A percentile compares a stretch with the other conserved stretches of the same genome.
Conservation (phyloP, 37 sponge, comb jelly and placozoan genomes). For the Haliclona indistincta region DNA sequence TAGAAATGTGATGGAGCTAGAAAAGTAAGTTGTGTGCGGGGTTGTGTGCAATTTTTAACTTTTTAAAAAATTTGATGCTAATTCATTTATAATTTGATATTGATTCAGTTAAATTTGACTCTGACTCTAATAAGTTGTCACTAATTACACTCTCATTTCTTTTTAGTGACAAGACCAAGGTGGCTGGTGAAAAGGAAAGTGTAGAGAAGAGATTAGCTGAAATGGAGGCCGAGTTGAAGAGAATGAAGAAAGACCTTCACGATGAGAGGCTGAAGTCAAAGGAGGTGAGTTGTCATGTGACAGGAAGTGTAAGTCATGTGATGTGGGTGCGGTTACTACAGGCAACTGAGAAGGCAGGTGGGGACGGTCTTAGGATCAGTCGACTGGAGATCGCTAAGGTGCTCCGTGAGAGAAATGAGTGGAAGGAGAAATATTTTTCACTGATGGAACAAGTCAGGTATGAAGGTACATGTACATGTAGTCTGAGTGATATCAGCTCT, state of each 20-base stretch:
- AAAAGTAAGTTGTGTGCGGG: conserved; percentile 1
- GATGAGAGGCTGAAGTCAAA: conserved; percentile 4
- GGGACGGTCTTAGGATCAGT: conserved; percentile 35
- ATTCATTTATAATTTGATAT: too few species aligned
- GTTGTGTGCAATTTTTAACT: neutral
- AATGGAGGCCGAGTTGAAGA: conserved; percentile 21
- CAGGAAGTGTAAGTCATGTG: neutral
- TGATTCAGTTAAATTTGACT: too few species aligned
- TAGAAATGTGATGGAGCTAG: conserved; percentile 4
- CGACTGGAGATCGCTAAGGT: conserved; percentile 68
- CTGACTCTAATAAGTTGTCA: too few species aligned
- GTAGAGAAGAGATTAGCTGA: conserved; percentile 52
- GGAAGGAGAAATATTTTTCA: conserved; percentile 86
- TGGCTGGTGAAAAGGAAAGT: neutral
- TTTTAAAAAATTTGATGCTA: too few species aligned
- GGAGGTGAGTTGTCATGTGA: neutral
- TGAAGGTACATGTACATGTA: neutral
- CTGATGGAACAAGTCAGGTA: conserved; percentile 82
- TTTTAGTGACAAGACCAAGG: neutral
- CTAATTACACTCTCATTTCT: too few species aligned
- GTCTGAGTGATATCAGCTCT: too few species aligned
- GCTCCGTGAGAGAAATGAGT: conserved; percentile 88
- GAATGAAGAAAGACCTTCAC: conserved; percentile 49
- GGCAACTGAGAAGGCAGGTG: neutral
- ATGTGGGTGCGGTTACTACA: neutral